phyloP scores from a whole-genome alignment of 2,113 vertebrate genomes.

The Falco punctatus region DNA sequence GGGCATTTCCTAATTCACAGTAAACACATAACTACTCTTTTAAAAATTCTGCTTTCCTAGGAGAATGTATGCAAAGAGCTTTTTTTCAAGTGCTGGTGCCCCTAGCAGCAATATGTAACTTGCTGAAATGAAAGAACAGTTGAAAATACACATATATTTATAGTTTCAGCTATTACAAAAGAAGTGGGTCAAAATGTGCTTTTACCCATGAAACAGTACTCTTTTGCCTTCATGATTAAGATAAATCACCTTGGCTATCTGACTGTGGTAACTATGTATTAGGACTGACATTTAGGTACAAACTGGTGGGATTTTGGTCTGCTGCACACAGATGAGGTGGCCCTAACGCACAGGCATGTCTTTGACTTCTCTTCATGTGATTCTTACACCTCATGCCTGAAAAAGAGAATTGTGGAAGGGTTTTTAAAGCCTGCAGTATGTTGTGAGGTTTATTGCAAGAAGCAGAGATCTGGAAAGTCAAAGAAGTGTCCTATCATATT shows the following conservation, averaged over 20 bases:
- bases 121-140: neutral
- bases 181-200: neutral
- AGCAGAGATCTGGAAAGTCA: neutral
- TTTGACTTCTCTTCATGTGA: neutral
- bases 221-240: neutral
- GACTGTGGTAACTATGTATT: neutral
- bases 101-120: neutral
- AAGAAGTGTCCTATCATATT: neutral
- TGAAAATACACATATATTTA: neutral
- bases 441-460: neutral
- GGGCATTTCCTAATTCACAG: neutral
- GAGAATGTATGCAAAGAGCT: neutral
- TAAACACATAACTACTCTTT: neutral
- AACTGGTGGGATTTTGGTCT: neutral
- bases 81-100: neutral
- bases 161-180: neutral
- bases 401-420: neutral
- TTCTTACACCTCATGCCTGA: neutral
- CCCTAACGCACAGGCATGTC: neutral
- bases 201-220: neutral
- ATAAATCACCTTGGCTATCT: neutral
- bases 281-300: neutral
- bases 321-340: neutral
- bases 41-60: neutral
- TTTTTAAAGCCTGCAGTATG: neutral